Conservation (phyloP, 2,113 vertebrate genomes). For the Strix aluco region DNA sequence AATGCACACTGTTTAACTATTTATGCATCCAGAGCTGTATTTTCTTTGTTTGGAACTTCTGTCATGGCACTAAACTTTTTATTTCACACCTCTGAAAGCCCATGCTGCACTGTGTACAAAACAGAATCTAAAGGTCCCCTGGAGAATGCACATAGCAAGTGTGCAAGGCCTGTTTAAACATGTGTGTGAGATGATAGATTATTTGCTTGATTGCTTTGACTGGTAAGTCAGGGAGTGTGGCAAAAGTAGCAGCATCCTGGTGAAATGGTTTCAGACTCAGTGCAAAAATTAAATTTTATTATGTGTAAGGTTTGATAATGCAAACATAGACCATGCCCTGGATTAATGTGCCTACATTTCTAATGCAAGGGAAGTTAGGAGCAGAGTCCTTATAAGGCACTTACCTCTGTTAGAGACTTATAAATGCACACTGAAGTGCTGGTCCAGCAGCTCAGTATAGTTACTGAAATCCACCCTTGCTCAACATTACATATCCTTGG, state of each 20-base stretch:
- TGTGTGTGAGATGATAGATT: neutral
- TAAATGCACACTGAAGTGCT: neutral
- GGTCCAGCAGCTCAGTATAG: neutral
- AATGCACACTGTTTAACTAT: constrained; percentile 31
- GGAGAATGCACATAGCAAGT: neutral
- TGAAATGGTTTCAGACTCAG: neutral
- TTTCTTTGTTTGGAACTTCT: constrained; percentile 9
- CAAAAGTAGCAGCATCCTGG: neutral
- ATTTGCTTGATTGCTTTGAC: neutral
- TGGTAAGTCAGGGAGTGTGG: neutral
- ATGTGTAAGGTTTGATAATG: neutral
- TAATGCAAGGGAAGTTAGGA: neutral
- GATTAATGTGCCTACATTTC: neutral
- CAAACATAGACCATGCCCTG: neutral
- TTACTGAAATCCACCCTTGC: neutral
- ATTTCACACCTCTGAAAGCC: constrained; percentile 21
- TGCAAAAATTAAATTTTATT: neutral
- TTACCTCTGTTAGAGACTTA: neutral
- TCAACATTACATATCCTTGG: neutral
- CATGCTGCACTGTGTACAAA: neutral
- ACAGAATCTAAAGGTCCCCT: neutral
- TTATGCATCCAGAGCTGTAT: neutral
- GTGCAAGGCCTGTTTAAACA: neutral
- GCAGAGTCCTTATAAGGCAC: neutral
- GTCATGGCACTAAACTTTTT: neutral